Conservation (phyloP, 2,113 vertebrate genomes). For the Elaphurus davidianus region DNA sequence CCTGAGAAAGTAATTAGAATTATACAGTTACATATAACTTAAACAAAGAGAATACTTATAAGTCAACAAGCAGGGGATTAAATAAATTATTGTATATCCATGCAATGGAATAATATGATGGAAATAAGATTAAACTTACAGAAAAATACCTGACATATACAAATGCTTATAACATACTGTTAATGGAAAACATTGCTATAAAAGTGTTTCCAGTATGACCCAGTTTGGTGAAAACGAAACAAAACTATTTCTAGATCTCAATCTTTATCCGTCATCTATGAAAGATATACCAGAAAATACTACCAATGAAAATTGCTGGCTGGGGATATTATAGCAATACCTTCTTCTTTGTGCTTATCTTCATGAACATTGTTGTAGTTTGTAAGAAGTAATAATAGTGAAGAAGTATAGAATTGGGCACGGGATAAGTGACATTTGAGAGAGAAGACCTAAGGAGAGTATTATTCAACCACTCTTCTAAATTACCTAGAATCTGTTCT, state of each 20-base stretch:
- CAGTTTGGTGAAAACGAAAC: not conserved
- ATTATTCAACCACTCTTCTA: not conserved
- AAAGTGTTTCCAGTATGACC: not conserved
- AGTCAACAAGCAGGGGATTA: not conserved
- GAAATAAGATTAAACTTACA: not conserved
- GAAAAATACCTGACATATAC: not conserved
- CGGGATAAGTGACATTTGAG: not conserved
- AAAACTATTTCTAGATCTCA: not conserved
- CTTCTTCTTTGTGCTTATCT: not conserved
- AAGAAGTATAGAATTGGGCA: not conserved
- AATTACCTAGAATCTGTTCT: not conserved
- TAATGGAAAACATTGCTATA: not conserved
- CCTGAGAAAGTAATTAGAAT: not conserved
- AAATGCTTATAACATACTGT: not conserved
- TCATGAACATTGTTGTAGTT: not conserved
- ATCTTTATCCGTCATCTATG: not conserved
- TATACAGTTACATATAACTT: not conserved
- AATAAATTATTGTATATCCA: not conserved
- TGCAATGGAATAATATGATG: not conserved
- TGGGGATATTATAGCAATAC: not conserved
- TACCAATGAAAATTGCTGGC: not conserved
- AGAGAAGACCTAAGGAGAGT: not conserved
- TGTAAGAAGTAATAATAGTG: not conserved
- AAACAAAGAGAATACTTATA: not conserved
- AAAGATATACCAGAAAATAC: not conserved